These are phyloP conservation scores for Macrotrachela quadricornifera DNA, from an alignment of 1,140 invertebrate genomes.

Conservation along the genomic window DNA sequence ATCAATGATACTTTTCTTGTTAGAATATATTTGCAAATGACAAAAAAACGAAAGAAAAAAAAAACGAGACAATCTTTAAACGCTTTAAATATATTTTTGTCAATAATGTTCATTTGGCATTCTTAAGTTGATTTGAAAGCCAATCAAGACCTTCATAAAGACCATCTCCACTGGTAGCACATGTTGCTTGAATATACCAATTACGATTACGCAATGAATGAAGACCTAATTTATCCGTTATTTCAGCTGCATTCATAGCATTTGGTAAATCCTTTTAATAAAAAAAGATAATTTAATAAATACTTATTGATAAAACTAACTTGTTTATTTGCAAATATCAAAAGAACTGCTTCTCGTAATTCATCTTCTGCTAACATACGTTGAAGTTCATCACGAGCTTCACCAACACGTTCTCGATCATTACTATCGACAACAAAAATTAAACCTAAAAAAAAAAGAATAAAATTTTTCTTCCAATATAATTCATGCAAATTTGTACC, in stretches of 20 bases:
- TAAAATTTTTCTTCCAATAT: too few relatives aligned
- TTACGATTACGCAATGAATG: conserved; percentile 67
- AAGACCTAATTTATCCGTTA: conserved; percentile 78
- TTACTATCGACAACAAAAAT: conserved; percentile 96
- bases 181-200: conserved; percentile 52
- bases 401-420: conserved; percentile 73
- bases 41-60: conserved; percentile 58
- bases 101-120: conserved; percentile 10
- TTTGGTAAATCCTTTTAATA: conserved; percentile 89
- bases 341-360: conserved; percentile 77
- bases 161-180: conserved; percentile 84
- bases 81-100: too few relatives aligned
- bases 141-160: conserved; percentile 92
- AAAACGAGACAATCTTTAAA: too few relatives aligned
- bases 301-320: not conserved
- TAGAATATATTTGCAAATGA: too few relatives aligned
- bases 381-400: conserved; percentile 74
- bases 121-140: conserved; percentile 74
- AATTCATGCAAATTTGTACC: conserved; percentile 14
- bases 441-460: conserved; percentile 30
- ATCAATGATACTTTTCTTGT: too few relatives aligned
- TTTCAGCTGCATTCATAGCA: conserved; percentile 82
- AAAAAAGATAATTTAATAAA: conserved; percentile 11
- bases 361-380: conserved; percentile 91
- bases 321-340: conserved; percentile 98